Conservation (phyloP, 2,797 vertebrate species). For the Semaprochilodus insignis region DNA sequence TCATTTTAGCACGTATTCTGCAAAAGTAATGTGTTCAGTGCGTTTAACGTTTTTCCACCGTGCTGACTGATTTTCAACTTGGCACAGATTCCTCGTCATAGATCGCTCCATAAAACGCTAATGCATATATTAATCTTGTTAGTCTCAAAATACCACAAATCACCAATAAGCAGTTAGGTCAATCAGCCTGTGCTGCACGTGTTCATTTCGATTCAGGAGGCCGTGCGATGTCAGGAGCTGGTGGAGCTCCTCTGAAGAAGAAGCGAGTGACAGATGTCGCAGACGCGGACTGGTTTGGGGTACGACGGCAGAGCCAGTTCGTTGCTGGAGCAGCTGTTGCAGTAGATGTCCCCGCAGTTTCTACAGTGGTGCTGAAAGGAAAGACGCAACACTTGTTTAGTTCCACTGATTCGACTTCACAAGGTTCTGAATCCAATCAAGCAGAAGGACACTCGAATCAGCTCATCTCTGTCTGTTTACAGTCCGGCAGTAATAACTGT, state of each 20-base stretch:
- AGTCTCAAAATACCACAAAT: slow-evolving; percentile 11
- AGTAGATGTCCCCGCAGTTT: slow-evolving; percentile 98
- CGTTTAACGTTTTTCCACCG: too few relatives aligned
- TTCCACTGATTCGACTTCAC: background rate
- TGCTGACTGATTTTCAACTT: too few relatives aligned
- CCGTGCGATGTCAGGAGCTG: slow-evolving; percentile 75
- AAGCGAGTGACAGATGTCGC: slow-evolving; percentile 90
- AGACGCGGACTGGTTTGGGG: slow-evolving; percentile 93
- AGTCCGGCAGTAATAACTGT: too few relatives aligned
- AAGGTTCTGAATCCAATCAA: too few relatives aligned
- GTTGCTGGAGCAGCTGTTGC: slow-evolving; percentile 90
- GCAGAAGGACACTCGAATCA: too few relatives aligned
- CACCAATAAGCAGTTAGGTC: background rate
- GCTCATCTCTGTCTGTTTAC: too few relatives aligned
- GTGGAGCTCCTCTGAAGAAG: slow-evolving; percentile 90
- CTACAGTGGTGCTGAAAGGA: slow-evolving; percentile 92
- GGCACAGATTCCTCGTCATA: too few relatives aligned
- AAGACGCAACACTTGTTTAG: background rate
- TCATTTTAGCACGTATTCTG: too few relatives aligned
- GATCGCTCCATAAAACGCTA: background rate
- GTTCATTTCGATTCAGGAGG: background rate
- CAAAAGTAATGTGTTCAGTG: too few relatives aligned
- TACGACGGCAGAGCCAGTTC: slow-evolving; percentile 96
- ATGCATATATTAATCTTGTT: slow-evolving; percentile 11
- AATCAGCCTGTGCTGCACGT: background rate